A percentile compares a stretch with the other conserved stretches of the same genome.
Evolutionary conservation across 2,113 vertebrate genomes (phyloP).

Genomic region (Antennarius striatus): DNA sequence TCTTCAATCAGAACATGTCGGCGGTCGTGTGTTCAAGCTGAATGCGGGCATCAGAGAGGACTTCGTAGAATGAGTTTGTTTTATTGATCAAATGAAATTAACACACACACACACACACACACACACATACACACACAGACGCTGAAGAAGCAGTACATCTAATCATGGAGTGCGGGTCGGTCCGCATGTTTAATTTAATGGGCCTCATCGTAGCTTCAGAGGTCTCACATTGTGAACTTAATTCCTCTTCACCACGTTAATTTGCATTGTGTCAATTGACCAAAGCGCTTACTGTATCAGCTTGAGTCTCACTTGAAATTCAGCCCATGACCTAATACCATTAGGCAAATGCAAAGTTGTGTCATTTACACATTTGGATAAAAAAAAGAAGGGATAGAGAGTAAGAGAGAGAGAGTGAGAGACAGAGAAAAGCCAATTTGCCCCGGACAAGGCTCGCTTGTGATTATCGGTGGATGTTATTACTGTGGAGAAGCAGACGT

Average conservation of each 20-base stretch:
- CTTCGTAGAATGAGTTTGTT: slow-evolving; percentile 66
- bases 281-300: slow-evolving; percentile 71
- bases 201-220: slow-evolving; percentile 58
- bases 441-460: slow-evolving; percentile 63
- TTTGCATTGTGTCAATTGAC: slow-evolving; percentile 77
- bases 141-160: slow-evolving; percentile 22
- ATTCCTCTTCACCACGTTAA: slow-evolving; percentile 71
- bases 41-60: slow-evolving; percentile 28
- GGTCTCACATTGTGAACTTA: slow-evolving; percentile 76
- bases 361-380: slow-evolving; percentile 73
- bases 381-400: not conserved
- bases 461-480: slow-evolving; percentile 79
- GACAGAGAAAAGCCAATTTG: slow-evolving; percentile 71
- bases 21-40: slow-evolving; percentile 10
- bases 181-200: slow-evolving; percentile 72
- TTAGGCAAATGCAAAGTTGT: slow-evolving; percentile 77
- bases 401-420: not conserved
- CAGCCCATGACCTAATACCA: slow-evolving; percentile 69
- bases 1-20: slow-evolving; percentile 32
- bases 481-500: slow-evolving; percentile 75
- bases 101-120: slow-evolving; percentile 25
- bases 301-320: slow-evolving; percentile 69
- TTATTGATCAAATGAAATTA: slow-evolving; percentile 73
- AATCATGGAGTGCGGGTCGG: slow-evolving; percentile 57
- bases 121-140: slow-evolving; percentile 22